Evolutionary conservation across 2,888 invertebrate genomes (phyloP).

Genomic region (Limnephilus lunatus): DNA sequence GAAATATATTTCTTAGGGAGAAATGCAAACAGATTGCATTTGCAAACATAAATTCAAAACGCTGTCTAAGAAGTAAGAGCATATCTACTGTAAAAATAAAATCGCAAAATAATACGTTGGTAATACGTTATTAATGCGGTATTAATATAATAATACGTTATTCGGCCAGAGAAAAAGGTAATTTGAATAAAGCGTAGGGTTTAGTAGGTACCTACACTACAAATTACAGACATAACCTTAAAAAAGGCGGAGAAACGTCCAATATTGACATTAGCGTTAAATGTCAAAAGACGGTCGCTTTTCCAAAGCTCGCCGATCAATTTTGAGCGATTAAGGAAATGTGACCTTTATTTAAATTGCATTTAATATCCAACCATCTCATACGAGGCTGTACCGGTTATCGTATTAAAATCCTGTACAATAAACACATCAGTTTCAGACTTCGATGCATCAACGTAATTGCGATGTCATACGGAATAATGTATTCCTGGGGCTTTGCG

Average conservation of each 20-base stretch:
- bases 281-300: slow-evolving; percentile 9
- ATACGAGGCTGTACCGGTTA: neutral
- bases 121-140: no score
- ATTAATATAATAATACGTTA: no score
- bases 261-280: slow-evolving; percentile 15
- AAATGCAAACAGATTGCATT: no score
- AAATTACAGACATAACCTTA: neutral
- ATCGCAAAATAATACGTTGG: neutral
- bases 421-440: neutral
- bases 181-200: neutral
- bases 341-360: slow-evolving; percentile 4
- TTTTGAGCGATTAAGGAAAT: neutral
- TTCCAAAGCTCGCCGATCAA: slow-evolving; percentile 23
- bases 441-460: neutral
- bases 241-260: neutral
- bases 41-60: no score
- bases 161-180: neutral
- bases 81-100: no score
- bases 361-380: neutral
- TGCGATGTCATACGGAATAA: neutral
- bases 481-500: neutral
- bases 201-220: neutral
- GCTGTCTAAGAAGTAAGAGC: no score
- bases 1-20: no score
- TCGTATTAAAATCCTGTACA: neutral